Evolutionary conservation across 2,113 vertebrate genomes (phyloP), one percentile per base, ranked within the genome.

Genomic region (Blennius ocellaris): DNA sequence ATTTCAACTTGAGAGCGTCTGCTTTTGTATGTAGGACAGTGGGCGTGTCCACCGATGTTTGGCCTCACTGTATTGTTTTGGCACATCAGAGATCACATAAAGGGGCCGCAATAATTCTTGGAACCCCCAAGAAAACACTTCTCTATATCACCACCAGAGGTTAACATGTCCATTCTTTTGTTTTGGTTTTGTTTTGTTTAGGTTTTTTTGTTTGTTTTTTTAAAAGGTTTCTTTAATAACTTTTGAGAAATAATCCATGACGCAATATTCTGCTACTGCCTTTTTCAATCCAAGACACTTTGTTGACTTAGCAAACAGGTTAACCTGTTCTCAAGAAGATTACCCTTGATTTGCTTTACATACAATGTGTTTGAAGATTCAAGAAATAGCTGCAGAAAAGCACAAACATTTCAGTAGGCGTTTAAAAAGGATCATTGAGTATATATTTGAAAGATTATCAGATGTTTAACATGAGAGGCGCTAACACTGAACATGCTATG

Each of bases 401-500:
- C 6, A 3, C 1, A 7, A 41, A 15, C 38, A 38, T 15, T 55
- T 44, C 21, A 30, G 21, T 30, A 2, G 21, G 40, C 1, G 1
- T 39, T 14, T 65, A 65, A 37, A 7, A 49, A 16, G 61, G 50
- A 48, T 72, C 6, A 1, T 10, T 6, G 2, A 5, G 5, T 14
- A 15, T 47, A 43, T 64, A 14, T 51, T 68, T 36, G n/a, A 12
- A 5, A 21, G 1, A 16, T 12, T 16, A 39, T 36, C 5, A 3
- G 38, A 45, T 15, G 7, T 37, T 53, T 3, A 11, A 21, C 11
- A 48, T 6, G 7, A 41, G 48, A 44, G 43, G 40, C 50, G 52
- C 47, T 50, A 55, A 62, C 53, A 14, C 15, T 17, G 38, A 67
- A 45, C 43, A 30, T n/a, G 40, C 58, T 55, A 14, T 51, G 55